Evolutionary conservation across 35 echinoderm and acorn worm genomes (phyloP), one percentile per base, ranked within the genome.

Genomic region (Ptychodera flava): DNA sequence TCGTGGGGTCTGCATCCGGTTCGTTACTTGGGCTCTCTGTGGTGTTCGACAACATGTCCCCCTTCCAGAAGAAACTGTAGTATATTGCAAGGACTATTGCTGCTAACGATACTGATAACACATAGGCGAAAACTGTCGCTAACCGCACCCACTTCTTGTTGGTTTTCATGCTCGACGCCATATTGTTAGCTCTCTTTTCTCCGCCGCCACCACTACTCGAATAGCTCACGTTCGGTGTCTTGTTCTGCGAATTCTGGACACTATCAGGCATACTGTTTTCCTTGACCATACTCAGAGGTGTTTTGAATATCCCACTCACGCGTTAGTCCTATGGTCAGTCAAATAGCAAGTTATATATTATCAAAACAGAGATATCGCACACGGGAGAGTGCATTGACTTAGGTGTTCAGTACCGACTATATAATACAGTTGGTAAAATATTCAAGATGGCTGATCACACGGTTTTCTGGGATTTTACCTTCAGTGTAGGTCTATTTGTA

Each of bases 61-160:
- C 45, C 45, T 87, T 2, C 95, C 95, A 97, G 32, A 97, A 93
- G 78, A 97, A 97, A 27, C 92, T 97, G 85, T 97, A 97, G 35
- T 97, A 97, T 33, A 97, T 93, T 12, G 95, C 95, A 75, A 97
- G 85, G 1, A 97, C 90, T 33, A 97, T 89, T 1, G 95, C 95
- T 35, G 93, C 95, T 36, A 97, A 38, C 6, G 95, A 97, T 0
- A 97, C 95, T 0, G 95, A 97, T 1, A 97, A 84, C 33, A 97
- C 95, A 80, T 97, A 97, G 0, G 95, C 95, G 36, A 97, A 93
- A 30, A 97, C 95, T 12, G 95, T 97, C n/a, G 95, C 95, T 77
- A 97, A 87, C 1, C 95, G 86, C 38, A 97, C 89, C 92, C 95
- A 97, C 76, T 97, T 97, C 88, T 97, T 97, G 82, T 97, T 97